phyloP scores from a whole-genome alignment of 2,888 invertebrate genomes.

The Unio pictorum region DNA sequence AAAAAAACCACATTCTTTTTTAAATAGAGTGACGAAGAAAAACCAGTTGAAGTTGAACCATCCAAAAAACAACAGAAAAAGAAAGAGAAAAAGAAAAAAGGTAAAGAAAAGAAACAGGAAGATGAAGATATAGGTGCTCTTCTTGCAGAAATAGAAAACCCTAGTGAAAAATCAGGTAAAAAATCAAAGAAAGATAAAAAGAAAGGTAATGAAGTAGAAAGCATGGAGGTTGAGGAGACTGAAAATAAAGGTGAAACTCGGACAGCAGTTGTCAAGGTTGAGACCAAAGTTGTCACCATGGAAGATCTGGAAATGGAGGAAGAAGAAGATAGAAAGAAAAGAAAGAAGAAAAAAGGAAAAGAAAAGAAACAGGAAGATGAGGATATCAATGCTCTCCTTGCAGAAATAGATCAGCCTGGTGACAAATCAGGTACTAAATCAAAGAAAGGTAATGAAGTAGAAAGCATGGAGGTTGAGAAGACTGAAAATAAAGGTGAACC shows the following conservation, averaged over 20 bases:
- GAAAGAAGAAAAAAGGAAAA: slow-evolving; percentile 36
- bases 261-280: slow-evolving; percentile 12
- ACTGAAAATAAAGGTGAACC: slow-evolving; percentile 1
- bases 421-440: no score
- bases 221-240: slow-evolving; percentile 11
- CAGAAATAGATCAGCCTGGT: no score
- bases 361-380: slow-evolving; percentile 23
- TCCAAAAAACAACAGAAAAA: slow-evolving; percentile 34
- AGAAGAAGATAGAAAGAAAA: slow-evolving; percentile 44
- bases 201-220: slow-evolving; percentile 28
- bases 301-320: slow-evolving; percentile 51
- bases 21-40: slow-evolving; percentile 30
- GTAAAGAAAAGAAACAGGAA: slow-evolving; percentile 50
- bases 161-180: slow-evolving; percentile 46
- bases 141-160: slow-evolving; percentile 64
- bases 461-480: slow-evolving; percentile 16
- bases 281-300: slow-evolving; percentile 39
- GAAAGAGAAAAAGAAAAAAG: slow-evolving; percentile 55
- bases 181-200: slow-evolving; percentile 50
- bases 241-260: neutral
- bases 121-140: slow-evolving; percentile 69
- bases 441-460: slow-evolving; percentile 8
- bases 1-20: neutral
- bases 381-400: no score
- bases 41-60: slow-evolving; percentile 22